These are phyloP conservation scores for Ancistrus triradiatus DNA, from an alignment of 2,113 vertebrate genomes.

Conservation along the genomic window DNA sequence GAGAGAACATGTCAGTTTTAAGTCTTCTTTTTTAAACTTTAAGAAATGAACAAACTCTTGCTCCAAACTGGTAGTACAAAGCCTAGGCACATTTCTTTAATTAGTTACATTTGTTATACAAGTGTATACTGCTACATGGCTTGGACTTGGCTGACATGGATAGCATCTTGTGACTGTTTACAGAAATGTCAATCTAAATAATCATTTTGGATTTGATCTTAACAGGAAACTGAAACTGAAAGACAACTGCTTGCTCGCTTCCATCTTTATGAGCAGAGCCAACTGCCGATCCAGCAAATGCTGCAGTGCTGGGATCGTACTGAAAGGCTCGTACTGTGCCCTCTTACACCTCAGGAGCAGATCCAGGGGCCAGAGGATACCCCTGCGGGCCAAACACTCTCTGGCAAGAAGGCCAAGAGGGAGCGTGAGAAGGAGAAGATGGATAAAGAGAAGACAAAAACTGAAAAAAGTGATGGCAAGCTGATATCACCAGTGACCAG, in stretches of 20 bases:
- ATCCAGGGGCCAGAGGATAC: conserved; percentile 51
- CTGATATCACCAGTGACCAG: conserved; percentile 34
- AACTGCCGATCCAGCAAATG: conserved; percentile 60
- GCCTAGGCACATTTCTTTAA: too few relatives aligned
- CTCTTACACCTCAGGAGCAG: conserved; percentile 45
- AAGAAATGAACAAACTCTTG: too few relatives aligned
- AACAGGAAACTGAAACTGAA: conserved; percentile 47
- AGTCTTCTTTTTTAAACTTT: not conserved
- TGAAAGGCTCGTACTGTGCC: conserved; percentile 57
- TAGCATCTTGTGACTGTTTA: too few relatives aligned
- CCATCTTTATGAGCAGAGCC: conserved; percentile 64
- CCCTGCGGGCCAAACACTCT: conserved; percentile 53
- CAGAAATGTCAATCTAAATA: too few relatives aligned
- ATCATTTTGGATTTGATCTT: not conserved
- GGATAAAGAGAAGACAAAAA: conserved; percentile 52
- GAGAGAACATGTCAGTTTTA: conserved; percentile 45
- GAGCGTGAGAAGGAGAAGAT: conserved; percentile 61
- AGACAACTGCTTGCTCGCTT: conserved; percentile 66
- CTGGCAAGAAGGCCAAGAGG: conserved; percentile 63
- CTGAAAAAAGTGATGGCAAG: conserved; percentile 35
- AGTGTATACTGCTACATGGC: too few relatives aligned
- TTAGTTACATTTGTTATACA: too few relatives aligned
- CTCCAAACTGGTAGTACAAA: too few relatives aligned
- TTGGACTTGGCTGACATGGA: too few relatives aligned
- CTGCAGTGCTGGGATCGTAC: conserved; percentile 78